A percentile compares a stretch with the other conserved stretches of the same genome.
Conservation (phyloP, 2,113 vertebrate species). For the Rhadina sibilatrix region DNA sequence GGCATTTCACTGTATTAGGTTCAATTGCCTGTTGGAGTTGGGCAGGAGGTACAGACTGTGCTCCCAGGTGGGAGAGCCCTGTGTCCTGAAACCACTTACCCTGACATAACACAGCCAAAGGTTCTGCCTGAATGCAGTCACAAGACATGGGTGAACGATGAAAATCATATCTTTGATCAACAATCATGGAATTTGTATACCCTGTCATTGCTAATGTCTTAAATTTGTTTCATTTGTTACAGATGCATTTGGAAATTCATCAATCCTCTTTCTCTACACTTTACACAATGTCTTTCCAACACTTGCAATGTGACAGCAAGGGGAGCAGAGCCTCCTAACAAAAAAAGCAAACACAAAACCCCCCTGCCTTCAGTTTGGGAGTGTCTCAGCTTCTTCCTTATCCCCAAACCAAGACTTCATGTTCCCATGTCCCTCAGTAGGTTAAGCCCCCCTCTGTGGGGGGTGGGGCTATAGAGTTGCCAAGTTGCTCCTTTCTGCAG, state of each 20-base stretch:
- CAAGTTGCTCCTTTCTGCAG: background rate
- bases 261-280: too few species aligned
- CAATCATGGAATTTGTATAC: background rate
- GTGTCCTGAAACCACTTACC: background rate
- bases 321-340: too few species aligned
- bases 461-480: background rate
- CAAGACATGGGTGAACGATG: background rate
- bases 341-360: background rate
- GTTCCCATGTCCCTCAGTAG: background rate
- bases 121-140: background rate
- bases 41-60: background rate
- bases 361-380: background rate
- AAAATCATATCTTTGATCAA: background rate
- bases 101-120: background rate
- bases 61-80: background rate
- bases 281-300: too few species aligned
- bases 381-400: background rate
- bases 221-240: too few species aligned
- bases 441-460: background rate
- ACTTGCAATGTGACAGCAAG: too few species aligned
- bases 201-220: background rate
- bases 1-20: background rate
- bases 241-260: too few species aligned
- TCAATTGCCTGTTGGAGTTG: background rate
- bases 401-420: background rate